A percentile compares a stretch with the other conserved stretches of the same genome.
phyloP scores from a whole-genome alignment of 2,888 invertebrate species.

The Conistra vaccinii region DNA sequence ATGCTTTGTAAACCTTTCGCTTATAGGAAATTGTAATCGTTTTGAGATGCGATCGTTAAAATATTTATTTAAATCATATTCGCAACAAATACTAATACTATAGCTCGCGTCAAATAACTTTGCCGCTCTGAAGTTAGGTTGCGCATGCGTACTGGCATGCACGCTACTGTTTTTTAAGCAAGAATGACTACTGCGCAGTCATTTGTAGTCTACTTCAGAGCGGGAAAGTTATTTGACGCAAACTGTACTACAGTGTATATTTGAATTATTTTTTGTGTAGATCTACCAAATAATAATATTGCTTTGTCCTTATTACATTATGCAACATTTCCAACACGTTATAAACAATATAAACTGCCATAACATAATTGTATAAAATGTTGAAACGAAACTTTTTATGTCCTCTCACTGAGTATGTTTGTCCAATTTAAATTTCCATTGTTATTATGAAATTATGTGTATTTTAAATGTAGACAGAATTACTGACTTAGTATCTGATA shows the following conservation, averaged over 20 bases:
- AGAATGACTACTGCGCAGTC: too few relatives aligned
- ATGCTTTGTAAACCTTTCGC: constrained; percentile 49
- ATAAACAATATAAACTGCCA: constrained; percentile 48
- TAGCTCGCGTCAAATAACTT: too few relatives aligned
- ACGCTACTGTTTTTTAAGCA: too few relatives aligned
- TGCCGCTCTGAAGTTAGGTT: too few relatives aligned
- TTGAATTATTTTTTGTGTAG: neutral
- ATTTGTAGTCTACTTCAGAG: too few relatives aligned
- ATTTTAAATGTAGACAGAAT: constrained; percentile 9
- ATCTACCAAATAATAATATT: neutral
- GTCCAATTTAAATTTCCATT: neutral
- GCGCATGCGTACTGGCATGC: too few relatives aligned
- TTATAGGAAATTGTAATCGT: constrained; percentile 40
- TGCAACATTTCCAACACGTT: constrained; percentile 5
- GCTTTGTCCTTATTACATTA: neutral
- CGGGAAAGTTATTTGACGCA: too few relatives aligned
- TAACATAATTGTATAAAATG: constrained; percentile 37
- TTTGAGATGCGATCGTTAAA: neutral
- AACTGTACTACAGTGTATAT: neutral
- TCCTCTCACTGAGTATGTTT: neutral
- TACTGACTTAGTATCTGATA: constrained; percentile 1
- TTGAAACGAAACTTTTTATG: neutral
- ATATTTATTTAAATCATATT: neutral
- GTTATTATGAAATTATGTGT: neutral
- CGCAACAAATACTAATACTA: neutral